Conservation (phyloP, 2,113 vertebrate genomes). For the Corythaeola cristata region DNA sequence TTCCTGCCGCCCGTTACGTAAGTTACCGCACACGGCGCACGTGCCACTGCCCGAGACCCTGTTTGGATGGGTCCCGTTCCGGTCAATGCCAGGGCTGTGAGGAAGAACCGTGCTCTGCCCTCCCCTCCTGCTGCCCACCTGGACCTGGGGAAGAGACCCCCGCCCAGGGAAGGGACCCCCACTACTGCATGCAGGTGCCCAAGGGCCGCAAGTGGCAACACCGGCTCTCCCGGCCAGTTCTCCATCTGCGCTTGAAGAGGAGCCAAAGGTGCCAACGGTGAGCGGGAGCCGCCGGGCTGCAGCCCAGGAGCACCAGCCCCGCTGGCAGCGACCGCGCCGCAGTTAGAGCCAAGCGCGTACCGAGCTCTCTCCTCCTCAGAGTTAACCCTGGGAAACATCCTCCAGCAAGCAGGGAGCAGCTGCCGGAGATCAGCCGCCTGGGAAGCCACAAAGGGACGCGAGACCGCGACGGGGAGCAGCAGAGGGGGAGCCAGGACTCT, state of each 20-base stretch:
- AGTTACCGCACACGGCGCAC: not conserved
- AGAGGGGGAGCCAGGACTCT: not conserved
- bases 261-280: accelerated
- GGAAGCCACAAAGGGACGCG: not conserved
- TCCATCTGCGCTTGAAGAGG: not conserved
- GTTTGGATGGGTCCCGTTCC: accelerated
- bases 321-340: not conserved
- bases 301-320: not conserved
- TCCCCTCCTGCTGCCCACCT: accelerated
- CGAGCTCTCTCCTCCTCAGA: not conserved
- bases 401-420: not conserved
- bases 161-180: no score
- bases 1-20: not conserved
- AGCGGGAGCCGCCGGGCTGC: not conserved
- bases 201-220: not conserved
- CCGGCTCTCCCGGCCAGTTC: not conserved
- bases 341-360: not conserved
- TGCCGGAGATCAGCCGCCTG: not conserved
- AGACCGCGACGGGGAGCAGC: not conserved
- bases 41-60: not conserved
- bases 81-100: not conserved
- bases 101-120: not conserved
- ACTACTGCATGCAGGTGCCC: no score
- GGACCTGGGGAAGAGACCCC: not conserved
- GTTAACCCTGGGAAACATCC: not conserved